phyloP scores from a whole-genome alignment of 2,797 vertebrate genomes.

The Enteromius viviparus region DNA sequence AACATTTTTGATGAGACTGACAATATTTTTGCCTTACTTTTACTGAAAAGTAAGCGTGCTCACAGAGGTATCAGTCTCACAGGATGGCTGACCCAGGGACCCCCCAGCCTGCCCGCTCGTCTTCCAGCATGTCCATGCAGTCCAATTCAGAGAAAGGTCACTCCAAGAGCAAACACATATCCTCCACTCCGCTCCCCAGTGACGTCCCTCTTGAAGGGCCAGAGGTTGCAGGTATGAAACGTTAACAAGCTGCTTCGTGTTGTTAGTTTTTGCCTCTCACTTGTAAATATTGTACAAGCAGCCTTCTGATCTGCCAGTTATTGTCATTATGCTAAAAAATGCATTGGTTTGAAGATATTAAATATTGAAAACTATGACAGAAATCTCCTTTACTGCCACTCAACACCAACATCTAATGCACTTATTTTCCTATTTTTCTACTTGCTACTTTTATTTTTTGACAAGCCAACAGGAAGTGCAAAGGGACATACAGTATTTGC shows the following conservation, averaged over 20 bases:
- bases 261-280: not conserved
- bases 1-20: not conserved
- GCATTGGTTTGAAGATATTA: not conserved
- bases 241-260: not conserved
- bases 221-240: conserved; percentile 56
- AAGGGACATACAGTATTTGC: not conserved
- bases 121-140: conserved; percentile 57
- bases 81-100: conserved; percentile 54
- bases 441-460: not conserved
- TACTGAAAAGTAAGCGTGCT: not conserved
- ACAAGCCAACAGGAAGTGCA: conserved; percentile 1
- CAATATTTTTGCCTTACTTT: conserved; percentile 4
- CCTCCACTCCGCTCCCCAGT: conserved; percentile 17
- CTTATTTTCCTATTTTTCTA: conserved; percentile 13
- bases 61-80: not conserved
- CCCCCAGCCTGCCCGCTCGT: conserved; percentile 34
- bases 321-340: conserved; percentile 1
- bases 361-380: conserved; percentile 14
- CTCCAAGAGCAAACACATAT: conserved; percentile 39
- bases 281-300: conserved; percentile 25
- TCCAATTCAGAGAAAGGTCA: conserved; percentile 44
- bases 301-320: conserved; percentile 17
- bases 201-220: not conserved
- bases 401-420: not conserved
- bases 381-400: not conserved